Base-by-base conservation (phyloP, 2,113 vertebrate genomes). In the Lepus timidus region DNA sequence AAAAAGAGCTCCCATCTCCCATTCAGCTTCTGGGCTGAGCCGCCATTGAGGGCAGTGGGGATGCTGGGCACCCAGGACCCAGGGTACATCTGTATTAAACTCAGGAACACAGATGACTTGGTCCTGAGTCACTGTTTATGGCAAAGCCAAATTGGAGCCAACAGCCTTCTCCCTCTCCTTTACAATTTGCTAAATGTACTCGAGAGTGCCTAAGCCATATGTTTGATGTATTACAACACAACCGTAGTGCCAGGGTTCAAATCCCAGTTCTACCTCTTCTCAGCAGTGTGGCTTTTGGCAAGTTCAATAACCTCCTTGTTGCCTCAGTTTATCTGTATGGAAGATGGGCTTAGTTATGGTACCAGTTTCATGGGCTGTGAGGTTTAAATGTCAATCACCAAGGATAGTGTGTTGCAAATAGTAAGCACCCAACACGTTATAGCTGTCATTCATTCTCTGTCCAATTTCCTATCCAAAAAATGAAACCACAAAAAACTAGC, bases 21-120 rank as follows among this genome's bases (percentile, higher is more conserved):
- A 6, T 4, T 36, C 87, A 79, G 52, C 2, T 29, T 83, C 64
- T 70, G 39, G 55, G 31, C 70, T 31, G 36, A 83, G 29, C n/a
- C 12, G n/a, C 27, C 44, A 31, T 13, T 1, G 71, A 75, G 11
- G 2, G 10, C 20, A 51, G 52, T 0, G 0, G 0, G 25, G 61
- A 52, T 7, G 65, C 39, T 10, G 6, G 51, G 3, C 39, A 68
- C 4, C 55, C 39, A 23, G 6, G 17, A 73, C 25, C 39, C 87
- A 91, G 73, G 58, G 20, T 9, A 11, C 1, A 75, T 62, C 70
- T 52, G 58, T 4, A 9, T 17, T 65, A 17, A 93, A 29, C 62
- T 27, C 10, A 39, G 61, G 84, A 52, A 61, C 39, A n/a, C 10
- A 39, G 71, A 61, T 14, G 6, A 36, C 20, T 39, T 84, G 23